Percentiles rank a stretch among this genome's conserved stretches.
These are phyloP conservation scores for Lochmaea capreae DNA, from an alignment of 2,888 invertebrate genomes.

Conservation along the genomic window DNA sequence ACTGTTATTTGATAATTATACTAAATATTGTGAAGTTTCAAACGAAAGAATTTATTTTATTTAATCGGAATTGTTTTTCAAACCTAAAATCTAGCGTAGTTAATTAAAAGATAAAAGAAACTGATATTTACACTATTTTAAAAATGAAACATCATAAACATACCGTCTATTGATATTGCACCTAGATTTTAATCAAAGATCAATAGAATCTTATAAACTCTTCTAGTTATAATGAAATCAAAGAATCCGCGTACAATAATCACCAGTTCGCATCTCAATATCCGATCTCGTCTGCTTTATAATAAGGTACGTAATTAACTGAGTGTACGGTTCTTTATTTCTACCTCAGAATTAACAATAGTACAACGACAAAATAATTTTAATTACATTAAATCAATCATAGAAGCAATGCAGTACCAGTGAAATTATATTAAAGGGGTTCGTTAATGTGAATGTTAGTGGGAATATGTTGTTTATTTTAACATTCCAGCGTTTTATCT, in stretches of 20 bases:
- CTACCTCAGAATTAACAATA: slow-evolving; percentile 17
- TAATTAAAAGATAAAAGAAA: too few species aligned
- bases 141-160: background rate
- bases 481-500: too few species aligned
- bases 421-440: background rate
- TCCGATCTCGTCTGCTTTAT: slow-evolving; percentile 11
- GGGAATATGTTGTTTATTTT: background rate
- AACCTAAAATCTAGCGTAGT: too few species aligned
- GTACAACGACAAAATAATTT: slow-evolving; percentile 22
- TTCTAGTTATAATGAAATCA: slow-evolving; percentile 19
- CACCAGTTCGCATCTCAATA: slow-evolving; percentile 17
- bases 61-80: too few species aligned
- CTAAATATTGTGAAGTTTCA: too few species aligned
- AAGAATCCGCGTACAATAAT: slow-evolving; percentile 23
- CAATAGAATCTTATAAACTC: slow-evolving; percentile 6
- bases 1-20: too few species aligned
- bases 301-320: slow-evolving; percentile 22
- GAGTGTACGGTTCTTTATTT: slow-evolving; percentile 22
- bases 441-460: background rate
- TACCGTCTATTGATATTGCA: slow-evolving; percentile 6
- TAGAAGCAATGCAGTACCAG: slow-evolving; percentile 12
- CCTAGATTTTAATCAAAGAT: background rate
- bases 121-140: too few species aligned
- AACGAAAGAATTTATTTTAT: too few species aligned
- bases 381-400: slow-evolving; percentile 27